Conservation (phyloP, 1,140 invertebrate species). For the Piezodorus guildinii region DNA sequence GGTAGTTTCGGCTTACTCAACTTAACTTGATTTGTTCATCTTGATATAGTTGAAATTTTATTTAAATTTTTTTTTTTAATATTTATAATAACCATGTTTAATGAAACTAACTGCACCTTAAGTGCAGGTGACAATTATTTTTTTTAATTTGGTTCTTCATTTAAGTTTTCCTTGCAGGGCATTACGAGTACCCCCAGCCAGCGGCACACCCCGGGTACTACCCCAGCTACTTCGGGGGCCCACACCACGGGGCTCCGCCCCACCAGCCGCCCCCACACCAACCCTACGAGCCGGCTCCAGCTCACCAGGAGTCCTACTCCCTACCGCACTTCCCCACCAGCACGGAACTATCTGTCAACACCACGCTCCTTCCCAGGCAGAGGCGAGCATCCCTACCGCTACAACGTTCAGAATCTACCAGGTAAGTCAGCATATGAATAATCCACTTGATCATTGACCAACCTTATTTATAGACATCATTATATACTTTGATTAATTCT, state of each 20-base stretch:
- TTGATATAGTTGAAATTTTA: too few species aligned
- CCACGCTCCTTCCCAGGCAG: conserved; percentile 40
- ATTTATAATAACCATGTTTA: too few species aligned
- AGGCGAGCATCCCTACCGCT: conserved; percentile 58
- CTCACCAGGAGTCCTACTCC: conserved; percentile 35
- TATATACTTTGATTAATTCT: too few species aligned
- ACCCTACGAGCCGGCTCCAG: conserved; percentile 4
- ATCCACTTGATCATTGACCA: too few species aligned
- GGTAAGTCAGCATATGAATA: conserved; percentile 33
- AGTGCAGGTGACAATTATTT: too few species aligned
- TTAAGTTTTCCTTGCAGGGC: conserved; percentile 17
- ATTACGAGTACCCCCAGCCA: conserved; percentile 46
- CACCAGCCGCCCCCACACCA: conserved; percentile 36
- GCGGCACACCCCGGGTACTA: conserved; percentile 35
- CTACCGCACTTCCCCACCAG: conserved; percentile 30
- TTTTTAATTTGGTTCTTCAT: conserved; percentile 17
- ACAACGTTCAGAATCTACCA: conserved; percentile 62
- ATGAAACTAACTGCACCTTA: too few species aligned
- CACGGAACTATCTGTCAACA: conserved; percentile 28
- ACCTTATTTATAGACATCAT: too few species aligned
- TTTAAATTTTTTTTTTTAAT: too few species aligned
- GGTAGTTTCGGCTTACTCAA: too few species aligned
- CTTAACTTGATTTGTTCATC: too few species aligned
- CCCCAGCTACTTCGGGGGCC: neutral
- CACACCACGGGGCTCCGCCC: neutral